Conservation (phyloP, 2,797 vertebrate genomes). For the Macroramphosus scolopax region DNA sequence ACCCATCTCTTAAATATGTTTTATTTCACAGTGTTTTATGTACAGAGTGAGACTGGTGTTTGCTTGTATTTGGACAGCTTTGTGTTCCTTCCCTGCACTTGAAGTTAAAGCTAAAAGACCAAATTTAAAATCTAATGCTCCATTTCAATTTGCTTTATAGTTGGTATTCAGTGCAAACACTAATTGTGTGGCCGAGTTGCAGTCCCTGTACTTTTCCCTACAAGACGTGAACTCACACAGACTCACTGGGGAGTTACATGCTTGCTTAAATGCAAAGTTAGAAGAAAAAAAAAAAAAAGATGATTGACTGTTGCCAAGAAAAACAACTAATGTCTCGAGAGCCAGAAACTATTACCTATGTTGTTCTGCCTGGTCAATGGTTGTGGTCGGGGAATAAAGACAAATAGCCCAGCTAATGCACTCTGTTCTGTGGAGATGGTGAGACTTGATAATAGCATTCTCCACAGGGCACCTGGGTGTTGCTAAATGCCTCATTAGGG, state of each 20-base stretch:
- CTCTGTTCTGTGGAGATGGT: slow-evolving; percentile 68
- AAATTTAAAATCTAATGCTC: too few species aligned
- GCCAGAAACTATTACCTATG: slow-evolving; percentile 75
- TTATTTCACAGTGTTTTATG: too few species aligned
- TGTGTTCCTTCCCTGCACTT: too few species aligned
- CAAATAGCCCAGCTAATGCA: slow-evolving; percentile 69
- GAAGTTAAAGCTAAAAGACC: too few species aligned
- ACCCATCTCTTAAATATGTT: too few species aligned
- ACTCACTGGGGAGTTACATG: slow-evolving; percentile 53
- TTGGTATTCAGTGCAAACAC: slow-evolving; percentile 41
- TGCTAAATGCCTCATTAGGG: slow-evolving; percentile 70
- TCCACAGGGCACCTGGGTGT: slow-evolving; percentile 63
- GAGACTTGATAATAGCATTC: slow-evolving; percentile 61
- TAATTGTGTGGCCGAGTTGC: slow-evolving; percentile 35
- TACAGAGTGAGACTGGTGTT: too few species aligned
- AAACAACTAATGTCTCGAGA: slow-evolving; percentile 68
- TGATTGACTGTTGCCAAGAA: slow-evolving; percentile 74
- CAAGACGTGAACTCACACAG: slow-evolving; percentile 52
- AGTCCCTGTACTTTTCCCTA: slow-evolving; percentile 31
- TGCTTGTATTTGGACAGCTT: too few species aligned
- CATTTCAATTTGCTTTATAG: too few species aligned
- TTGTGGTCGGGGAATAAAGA: slow-evolving; percentile 70
- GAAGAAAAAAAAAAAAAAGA: slow-evolving; percentile 41
- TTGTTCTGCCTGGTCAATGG: slow-evolving; percentile 69
- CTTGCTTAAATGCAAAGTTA: slow-evolving; percentile 51